Conservation (phyloP, 2,113 vertebrate species). For the Macaca fascicularis region DNA sequence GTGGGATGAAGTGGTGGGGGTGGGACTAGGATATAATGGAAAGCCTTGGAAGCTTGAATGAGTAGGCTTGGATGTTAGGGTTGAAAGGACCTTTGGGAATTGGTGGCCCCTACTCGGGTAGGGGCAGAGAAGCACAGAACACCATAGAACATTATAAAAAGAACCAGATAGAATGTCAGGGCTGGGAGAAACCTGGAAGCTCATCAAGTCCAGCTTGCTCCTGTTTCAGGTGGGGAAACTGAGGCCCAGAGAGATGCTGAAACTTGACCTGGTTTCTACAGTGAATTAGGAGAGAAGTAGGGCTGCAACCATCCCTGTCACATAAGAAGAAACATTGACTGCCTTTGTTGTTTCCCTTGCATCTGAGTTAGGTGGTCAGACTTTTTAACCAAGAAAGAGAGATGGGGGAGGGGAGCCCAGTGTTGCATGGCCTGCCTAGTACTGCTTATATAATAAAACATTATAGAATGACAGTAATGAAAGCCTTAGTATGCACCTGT, state of each 20-base stretch:
- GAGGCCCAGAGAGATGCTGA: neutral
- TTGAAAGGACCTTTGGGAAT: neutral
- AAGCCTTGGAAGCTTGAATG: slow-evolving; percentile 8
- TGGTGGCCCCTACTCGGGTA: neutral
- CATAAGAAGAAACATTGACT: neutral
- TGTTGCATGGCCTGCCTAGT: neutral
- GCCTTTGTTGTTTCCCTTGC: neutral
- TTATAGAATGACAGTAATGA: neutral
- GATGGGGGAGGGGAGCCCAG: neutral
- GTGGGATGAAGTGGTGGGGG: neutral
- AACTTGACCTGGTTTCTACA: neutral
- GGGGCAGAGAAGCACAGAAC: neutral
- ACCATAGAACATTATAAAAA: slow-evolving; percentile 2
- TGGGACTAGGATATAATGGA: neutral
- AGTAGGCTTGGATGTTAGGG: neutral
- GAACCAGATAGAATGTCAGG: neutral
- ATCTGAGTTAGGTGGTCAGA: neutral
- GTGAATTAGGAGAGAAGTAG: neutral
- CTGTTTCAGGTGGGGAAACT: neutral
- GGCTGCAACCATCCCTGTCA: neutral
- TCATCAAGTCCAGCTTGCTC: neutral
- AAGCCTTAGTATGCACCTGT: neutral
- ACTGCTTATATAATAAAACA: neutral
- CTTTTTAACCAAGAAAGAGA: neutral
- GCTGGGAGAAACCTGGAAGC: neutral